These are phyloP conservation scores for Drosophila peninsularis DNA, from an alignment of 2,888 invertebrate genomes.

Conservation along the genomic window DNA sequence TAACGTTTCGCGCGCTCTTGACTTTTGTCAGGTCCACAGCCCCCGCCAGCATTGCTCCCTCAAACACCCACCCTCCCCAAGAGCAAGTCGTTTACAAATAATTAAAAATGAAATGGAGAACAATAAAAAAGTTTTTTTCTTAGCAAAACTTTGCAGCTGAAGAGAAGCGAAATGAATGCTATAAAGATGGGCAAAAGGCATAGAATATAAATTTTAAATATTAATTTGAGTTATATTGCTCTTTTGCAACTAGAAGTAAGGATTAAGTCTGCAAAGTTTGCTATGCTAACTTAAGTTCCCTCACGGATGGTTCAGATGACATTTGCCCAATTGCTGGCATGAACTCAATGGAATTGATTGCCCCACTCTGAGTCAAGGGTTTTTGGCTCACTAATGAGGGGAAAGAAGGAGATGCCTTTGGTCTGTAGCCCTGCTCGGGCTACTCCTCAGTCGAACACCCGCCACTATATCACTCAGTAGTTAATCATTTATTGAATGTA, in stretches of 20 bases:
- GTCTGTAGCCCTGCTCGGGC: not conserved
- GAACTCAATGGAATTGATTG: too few relatives aligned
- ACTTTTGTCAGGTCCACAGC: constrained; percentile 45
- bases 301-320: not conserved
- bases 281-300: not conserved
- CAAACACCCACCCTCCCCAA: not conserved
- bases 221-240: too few relatives aligned
- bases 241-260: not conserved
- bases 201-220: not conserved
- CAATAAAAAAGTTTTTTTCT: constrained; percentile 13
- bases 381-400: too few relatives aligned
- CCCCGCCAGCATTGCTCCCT: not conserved
- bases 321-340: too few relatives aligned
- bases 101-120: constrained; percentile 51
- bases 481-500: constrained; percentile 28
- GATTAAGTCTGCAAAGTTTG: not conserved
- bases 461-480: not conserved
- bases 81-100: constrained; percentile 48
- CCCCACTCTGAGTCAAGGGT: too few relatives aligned
- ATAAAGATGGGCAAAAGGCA: not conserved
- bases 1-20: constrained; percentile 68
- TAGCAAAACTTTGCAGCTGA: not conserved
- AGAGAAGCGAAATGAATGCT: not conserved
- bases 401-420: too few relatives aligned
- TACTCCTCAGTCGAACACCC: not conserved